phyloP scores from a whole-genome alignment of 2,797 vertebrate species.

The Sebastes nivosus region DNA sequence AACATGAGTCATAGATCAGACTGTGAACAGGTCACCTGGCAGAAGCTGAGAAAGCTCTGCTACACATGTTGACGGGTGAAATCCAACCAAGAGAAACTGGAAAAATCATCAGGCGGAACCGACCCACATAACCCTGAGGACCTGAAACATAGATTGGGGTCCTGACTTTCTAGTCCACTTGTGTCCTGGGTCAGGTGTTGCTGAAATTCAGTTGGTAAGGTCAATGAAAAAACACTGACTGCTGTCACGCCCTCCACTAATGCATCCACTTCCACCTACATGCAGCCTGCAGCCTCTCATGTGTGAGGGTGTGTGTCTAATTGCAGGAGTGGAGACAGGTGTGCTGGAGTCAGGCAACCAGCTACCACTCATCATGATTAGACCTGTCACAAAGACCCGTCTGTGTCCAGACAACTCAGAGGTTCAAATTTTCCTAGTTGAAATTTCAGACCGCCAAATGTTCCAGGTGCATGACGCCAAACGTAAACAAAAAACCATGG shows the following conservation, averaged over 20 bases:
- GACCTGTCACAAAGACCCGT: not conserved
- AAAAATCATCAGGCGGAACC: no score
- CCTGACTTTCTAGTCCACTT: no score
- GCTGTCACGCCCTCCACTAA: not conserved
- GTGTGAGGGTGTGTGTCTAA: not conserved
- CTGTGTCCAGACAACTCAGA: no score
- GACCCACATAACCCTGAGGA: no score
- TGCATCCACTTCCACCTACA: not conserved
- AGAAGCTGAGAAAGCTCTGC: not conserved
- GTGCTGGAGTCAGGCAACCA: not conserved
- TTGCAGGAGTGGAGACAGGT: not conserved
- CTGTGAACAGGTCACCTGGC: not conserved
- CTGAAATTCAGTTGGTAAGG: no score
- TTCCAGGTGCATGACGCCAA: no score
- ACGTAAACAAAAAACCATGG: no score
- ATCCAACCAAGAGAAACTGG: not conserved
- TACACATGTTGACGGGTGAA: not conserved
- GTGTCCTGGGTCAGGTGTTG: no score
- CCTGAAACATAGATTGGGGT: no score
- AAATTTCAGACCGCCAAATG: no score
- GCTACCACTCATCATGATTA: rapidly evolving
- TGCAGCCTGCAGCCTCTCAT: not conserved
- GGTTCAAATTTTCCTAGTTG: rapidly evolving
- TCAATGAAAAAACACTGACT: not conserved
- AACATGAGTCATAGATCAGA: not conserved